Percentiles rank a stretch among this genome's conserved stretches.
Evolutionary conservation across 2,888 invertebrate genomes (phyloP).

Genomic region (Caprella mutica): DNA sequence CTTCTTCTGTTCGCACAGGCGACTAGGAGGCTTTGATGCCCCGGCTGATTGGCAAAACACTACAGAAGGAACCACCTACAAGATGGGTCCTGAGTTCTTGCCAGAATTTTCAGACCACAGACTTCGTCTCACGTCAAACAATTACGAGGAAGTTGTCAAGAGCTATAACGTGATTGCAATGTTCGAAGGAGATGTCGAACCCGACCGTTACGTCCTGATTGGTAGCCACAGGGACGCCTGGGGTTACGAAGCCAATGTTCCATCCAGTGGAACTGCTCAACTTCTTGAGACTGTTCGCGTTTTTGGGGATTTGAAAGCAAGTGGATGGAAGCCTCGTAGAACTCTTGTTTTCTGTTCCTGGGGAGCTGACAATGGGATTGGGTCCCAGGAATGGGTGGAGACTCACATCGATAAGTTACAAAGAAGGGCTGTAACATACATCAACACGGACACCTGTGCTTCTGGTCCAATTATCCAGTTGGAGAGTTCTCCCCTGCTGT

Average conservation of each 20-base stretch:
- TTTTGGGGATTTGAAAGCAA: slow-evolving; percentile 12
- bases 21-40: slow-evolving; percentile 10
- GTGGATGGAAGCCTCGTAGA: slow-evolving; percentile 45
- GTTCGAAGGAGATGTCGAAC: slow-evolving; percentile 38
- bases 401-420: slow-evolving; percentile 30
- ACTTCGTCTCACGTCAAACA: slow-evolving; percentile 33
- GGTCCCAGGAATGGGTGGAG: slow-evolving; percentile 44
- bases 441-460: slow-evolving; percentile 35
- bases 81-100: slow-evolving; percentile 39
- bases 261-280: slow-evolving; percentile 45
- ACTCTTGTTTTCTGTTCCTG: slow-evolving; percentile 44
- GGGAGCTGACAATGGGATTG: slow-evolving; percentile 46
- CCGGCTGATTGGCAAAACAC: slow-evolving; percentile 40
- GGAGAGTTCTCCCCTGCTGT: slow-evolving; percentile 34
- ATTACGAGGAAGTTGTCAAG: slow-evolving; percentile 8
- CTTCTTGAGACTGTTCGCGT: slow-evolving; percentile 42
- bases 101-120: slow-evolving; percentile 34
- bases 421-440: slow-evolving; percentile 33
- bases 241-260: slow-evolving; percentile 45
- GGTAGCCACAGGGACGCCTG: slow-evolving; percentile 49
- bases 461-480: slow-evolving; percentile 38
- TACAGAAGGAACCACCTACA: slow-evolving; percentile 40
- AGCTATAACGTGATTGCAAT: slow-evolving; percentile 40
- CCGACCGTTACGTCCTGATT: slow-evolving; percentile 44
- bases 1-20: no score